Evolutionary conservation across 2,888 invertebrate species (phyloP).

Genomic region (Micoletzkya japonica): DNA sequence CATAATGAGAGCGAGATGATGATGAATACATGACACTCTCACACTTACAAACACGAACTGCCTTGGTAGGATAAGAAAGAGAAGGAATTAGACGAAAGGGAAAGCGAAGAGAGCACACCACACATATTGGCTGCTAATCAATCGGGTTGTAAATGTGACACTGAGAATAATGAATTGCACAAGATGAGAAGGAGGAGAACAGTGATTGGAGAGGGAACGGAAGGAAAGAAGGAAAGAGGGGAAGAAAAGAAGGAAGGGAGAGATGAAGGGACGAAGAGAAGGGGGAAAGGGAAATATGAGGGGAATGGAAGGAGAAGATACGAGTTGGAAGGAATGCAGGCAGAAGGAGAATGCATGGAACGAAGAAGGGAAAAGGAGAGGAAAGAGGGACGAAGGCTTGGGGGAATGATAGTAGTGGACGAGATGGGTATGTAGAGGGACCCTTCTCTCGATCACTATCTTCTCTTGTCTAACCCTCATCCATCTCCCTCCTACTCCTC

Average conservation of each 20-base stretch:
- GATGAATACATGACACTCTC: too few species aligned
- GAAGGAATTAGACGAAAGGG: background rate
- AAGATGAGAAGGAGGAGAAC: background rate
- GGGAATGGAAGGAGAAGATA: conserved; percentile 3
- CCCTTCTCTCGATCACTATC: background rate
- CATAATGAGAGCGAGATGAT: background rate
- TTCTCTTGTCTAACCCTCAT: background rate
- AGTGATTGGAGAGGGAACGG: background rate
- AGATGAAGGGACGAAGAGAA: conserved; percentile 5
- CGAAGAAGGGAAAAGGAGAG: background rate
- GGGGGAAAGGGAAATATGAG: conserved; percentile 15
- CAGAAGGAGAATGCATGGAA: background rate
- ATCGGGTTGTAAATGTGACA: too few species aligned
- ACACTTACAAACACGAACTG: too few species aligned
- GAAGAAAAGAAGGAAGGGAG: background rate
- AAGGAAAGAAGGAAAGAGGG: conserved; percentile 8
- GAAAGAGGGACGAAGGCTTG: conserved; percentile 1
- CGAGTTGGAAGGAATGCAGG: conserved; percentile 1
- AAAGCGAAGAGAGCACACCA: conserved; percentile 3
- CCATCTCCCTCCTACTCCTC: background rate
- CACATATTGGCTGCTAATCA: too few species aligned
- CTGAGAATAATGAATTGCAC: background rate
- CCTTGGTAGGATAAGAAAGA: too few species aligned
- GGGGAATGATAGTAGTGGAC: background rate
- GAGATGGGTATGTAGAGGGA: background rate